Evolutionary conservation across 1,140 invertebrate genomes (phyloP).

Genomic region (Laodelphax striatellus): DNA sequence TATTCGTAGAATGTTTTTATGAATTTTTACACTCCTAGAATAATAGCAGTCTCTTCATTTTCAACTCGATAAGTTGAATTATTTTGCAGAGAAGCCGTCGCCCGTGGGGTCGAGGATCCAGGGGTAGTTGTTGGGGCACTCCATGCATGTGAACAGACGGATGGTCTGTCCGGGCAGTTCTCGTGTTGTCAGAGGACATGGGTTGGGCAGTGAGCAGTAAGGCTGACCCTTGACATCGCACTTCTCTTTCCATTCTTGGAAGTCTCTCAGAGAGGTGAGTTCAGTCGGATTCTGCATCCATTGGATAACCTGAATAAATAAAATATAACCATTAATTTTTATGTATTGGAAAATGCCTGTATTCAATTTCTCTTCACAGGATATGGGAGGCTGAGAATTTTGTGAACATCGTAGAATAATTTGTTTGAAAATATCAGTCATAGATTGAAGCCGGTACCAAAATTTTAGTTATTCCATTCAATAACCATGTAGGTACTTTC

Average conservation of each 20-base stretch:
- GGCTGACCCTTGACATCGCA: constrained; percentile 90
- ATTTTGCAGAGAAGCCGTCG: constrained; percentile 74
- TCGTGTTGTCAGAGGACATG: constrained; percentile 76
- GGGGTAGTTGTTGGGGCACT: constrained; percentile 90
- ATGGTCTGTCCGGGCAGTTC: constrained; percentile 87
- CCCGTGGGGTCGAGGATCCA: constrained; percentile 92
- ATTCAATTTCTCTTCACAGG: too few relatives aligned
- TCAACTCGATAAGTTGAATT: neutral
- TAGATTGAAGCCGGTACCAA: too few relatives aligned
- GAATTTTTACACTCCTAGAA: too few relatives aligned
- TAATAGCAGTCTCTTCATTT: neutral
- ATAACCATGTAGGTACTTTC: too few relatives aligned
- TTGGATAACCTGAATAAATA: constrained; percentile 63
- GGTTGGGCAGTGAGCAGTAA: constrained; percentile 82
- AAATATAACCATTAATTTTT: neutral
- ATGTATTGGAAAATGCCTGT: too few relatives aligned
- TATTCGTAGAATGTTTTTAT: too few relatives aligned
- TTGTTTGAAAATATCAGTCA: too few relatives aligned
- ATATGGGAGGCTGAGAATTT: too few relatives aligned
- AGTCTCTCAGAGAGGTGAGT: constrained; percentile 71
- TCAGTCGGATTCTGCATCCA: constrained; percentile 97
- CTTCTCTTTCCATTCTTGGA: constrained; percentile 91
- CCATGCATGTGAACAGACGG: constrained; percentile 87
- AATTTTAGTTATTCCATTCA: too few relatives aligned
- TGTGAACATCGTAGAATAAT: too few relatives aligned